A percentile compares a stretch with the other conserved stretches of the same genome.
Conservation (phyloP, 2,797 vertebrate species). For the Graptemys geographica region DNA sequence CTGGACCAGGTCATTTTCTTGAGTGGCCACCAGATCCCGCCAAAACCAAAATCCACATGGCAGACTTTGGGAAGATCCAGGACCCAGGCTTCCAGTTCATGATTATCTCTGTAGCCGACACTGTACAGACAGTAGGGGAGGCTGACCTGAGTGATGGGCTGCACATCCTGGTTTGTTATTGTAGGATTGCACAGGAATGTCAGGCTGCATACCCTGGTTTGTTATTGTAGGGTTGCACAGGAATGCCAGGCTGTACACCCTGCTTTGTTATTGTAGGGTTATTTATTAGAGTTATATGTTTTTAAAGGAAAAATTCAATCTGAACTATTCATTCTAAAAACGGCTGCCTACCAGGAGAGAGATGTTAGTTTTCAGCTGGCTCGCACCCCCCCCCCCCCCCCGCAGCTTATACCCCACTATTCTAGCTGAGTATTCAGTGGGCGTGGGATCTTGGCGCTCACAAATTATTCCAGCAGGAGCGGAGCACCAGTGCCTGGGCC, state of each 20-base stretch:
- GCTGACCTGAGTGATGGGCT: no score
- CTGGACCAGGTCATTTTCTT: background rate
- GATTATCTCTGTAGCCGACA: background rate
- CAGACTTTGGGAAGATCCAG: no score
- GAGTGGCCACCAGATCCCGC: background rate
- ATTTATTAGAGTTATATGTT: background rate
- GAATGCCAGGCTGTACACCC: background rate
- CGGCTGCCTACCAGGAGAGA: background rate
- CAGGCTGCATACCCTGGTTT: background rate
- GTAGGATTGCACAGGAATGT: no score
- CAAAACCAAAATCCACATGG: no score
- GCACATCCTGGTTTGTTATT: no score
- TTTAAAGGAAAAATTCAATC: background rate
- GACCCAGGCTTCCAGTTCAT: background rate
- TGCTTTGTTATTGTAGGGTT: background rate
- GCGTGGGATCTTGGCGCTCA: no score
- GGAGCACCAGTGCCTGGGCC: no score
- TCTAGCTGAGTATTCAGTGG: no score
- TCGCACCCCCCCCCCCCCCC: fast-evolving
- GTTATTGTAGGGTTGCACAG: background rate
- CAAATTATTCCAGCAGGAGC: background rate
- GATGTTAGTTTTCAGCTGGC: background rate
- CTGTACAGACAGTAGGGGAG: background rate
- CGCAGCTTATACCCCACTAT: no score
- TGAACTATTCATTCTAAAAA: background rate